phyloP scores from a whole-genome alignment of 2,797 vertebrate genomes.

The Odontamblyopus rebecca region DNA sequence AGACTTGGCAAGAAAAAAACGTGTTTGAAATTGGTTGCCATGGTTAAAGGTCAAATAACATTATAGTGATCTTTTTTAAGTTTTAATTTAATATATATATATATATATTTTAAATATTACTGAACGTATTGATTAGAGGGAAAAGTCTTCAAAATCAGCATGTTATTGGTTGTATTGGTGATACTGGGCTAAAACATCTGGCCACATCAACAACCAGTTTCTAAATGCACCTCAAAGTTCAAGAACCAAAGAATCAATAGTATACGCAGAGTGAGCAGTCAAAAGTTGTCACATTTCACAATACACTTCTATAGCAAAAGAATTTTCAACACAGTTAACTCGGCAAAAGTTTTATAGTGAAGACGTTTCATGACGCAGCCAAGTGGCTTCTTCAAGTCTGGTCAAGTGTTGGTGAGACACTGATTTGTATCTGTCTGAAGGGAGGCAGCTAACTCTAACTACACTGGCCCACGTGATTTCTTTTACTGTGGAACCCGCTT shows the following conservation, averaged over 20 bases:
- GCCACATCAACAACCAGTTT: neutral
- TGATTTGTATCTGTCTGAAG: too few relatives aligned
- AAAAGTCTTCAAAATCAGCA: neutral
- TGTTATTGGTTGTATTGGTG: neutral
- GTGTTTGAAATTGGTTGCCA: neutral
- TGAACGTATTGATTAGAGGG: neutral
- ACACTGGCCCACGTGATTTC: too few relatives aligned
- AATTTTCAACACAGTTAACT: too few relatives aligned
- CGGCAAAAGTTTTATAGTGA: too few relatives aligned
- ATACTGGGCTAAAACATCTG: neutral
- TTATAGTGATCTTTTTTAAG: neutral
- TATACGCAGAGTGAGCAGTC: neutral
- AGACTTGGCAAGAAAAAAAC: conserved; percentile 9
- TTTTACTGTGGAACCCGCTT: too few relatives aligned
- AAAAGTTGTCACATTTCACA: neutral
- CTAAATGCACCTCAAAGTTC: neutral
- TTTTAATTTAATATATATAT: neutral
- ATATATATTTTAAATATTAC: too few relatives aligned
- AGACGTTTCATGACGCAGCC: too few relatives aligned
- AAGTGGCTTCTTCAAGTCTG: too few relatives aligned
- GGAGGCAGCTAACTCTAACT: too few relatives aligned
- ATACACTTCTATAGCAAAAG: too few relatives aligned
- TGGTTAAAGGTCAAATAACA: neutral
- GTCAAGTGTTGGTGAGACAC: too few relatives aligned
- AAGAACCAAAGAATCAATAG: neutral